Conservation (phyloP, 2,113 vertebrate species). For the Forbesichthys papilliferus region DNA sequence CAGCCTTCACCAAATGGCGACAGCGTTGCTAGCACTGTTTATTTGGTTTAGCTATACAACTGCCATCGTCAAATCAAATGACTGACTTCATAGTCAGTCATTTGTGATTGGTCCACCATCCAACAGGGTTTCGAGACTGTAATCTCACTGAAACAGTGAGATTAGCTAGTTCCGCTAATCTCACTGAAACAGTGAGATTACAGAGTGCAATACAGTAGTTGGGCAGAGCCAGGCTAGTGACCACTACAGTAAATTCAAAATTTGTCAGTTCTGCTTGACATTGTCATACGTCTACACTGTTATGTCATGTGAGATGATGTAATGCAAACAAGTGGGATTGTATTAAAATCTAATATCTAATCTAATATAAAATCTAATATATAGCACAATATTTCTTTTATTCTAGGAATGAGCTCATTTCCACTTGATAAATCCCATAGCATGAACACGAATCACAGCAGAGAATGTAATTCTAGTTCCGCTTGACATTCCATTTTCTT, state of each 20-base stretch:
- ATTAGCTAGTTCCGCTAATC: too few relatives aligned
- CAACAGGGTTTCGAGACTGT: too few relatives aligned
- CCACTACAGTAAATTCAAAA: slow-evolving; percentile 7
- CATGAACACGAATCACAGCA: slow-evolving; percentile 37
- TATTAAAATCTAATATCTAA: slow-evolving; percentile 41
- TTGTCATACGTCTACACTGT: slow-evolving; percentile 39
- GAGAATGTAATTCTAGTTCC: slow-evolving; percentile 46
- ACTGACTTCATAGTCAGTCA: too few relatives aligned
- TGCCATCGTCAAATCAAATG: too few relatives aligned
- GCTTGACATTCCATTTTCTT: slow-evolving; percentile 43
- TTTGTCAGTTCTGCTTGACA: neutral
- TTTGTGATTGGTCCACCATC: too few relatives aligned
- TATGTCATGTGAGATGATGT: slow-evolving; percentile 38
- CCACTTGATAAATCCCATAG: slow-evolving; percentile 29
- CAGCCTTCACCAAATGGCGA: too few relatives aligned
- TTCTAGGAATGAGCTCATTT: slow-evolving; percentile 38
- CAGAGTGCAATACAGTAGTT: too few relatives aligned
- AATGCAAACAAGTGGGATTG: slow-evolving; percentile 27
- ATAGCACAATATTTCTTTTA: slow-evolving; percentile 53
- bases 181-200: too few relatives aligned
- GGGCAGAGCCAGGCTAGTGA: too few relatives aligned
- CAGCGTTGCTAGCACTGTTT: too few relatives aligned
- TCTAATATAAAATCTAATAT: slow-evolving; percentile 40
- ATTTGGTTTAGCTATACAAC: too few relatives aligned
- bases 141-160: too few relatives aligned